Base-by-base conservation (phyloP, 2,113 vertebrate species). In the Megalops atlanticus region DNA sequence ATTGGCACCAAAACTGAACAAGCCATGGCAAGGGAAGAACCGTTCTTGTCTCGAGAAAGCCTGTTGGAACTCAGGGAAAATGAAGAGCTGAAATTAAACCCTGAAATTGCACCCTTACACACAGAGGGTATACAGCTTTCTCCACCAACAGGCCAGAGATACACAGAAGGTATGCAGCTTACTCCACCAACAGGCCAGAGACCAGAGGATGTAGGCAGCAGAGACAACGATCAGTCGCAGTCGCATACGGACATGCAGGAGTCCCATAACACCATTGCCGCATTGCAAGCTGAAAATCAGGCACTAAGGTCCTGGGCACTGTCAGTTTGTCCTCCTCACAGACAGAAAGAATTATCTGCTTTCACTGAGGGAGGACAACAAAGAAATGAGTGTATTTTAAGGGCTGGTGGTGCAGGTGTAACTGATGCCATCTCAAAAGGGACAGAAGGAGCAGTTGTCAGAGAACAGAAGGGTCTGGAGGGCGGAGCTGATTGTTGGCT, bases 31-130 rank as follows among this genome's bases (percentile, higher is more conserved):
- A 31, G 58, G 31, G 58, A n/a, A 24, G 58, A 64, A 64, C 8
- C 58, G n/a, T 31, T 64, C 31, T 24, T 27, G 58, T 11, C 21
- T n/a, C 58, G 31, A 64, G 58, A 64, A 21, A 5, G 4, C n/a
- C 58, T 31, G 24, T 3, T n/a, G 2, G 58, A 64, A 64, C 24
- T 27, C 10, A 31, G 8, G 73, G 87, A 93, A 77, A 91, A 92
- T 43, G 70, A 84, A 68, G 77, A 82, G 58, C 84, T 92, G 27
- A 85, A 89, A 87, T 85, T 83, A 79, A 88, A 81, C 84, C 36
- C 85, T 15, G 12, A 80, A 72, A 75, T 12, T 41, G 27, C 35
- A 27, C 80, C 39, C 0, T 6, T 69, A 31, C 15, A 72, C 69
- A 0, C 76, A 80, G 1, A 3, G 18, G 27, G 74, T 10, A 64